A percentile compares a stretch with the other conserved stretches of the same genome.
These are phyloP conservation scores for Eumacrocentrus americanus DNA, from an alignment of 2,888 invertebrate genomes.

Conservation along the genomic window DNA sequence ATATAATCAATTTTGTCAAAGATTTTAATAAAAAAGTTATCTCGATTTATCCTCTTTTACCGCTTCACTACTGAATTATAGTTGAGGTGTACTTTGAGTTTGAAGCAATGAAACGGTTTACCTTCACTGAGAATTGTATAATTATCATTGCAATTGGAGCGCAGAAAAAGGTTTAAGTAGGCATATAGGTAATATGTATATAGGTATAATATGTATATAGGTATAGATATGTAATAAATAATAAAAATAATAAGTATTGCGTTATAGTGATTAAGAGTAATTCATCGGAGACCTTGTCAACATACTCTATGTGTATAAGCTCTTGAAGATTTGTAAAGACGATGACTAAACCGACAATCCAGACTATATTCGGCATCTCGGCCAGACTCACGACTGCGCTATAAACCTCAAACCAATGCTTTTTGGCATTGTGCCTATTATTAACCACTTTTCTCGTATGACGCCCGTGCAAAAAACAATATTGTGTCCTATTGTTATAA, in stretches of 20 bases:
- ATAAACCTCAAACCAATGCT: constrained; percentile 27
- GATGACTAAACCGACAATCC: constrained; percentile 39
- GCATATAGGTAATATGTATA: no score
- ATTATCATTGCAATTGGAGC: no score
- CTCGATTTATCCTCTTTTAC: no score
- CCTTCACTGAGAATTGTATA: background rate
- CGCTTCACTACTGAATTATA: no score
- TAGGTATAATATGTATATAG: no score
- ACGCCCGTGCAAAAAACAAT: constrained; percentile 1
- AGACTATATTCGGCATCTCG: constrained; percentile 40
- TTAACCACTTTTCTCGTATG: background rate
- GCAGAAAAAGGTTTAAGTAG: no score
- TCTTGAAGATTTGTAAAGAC: constrained; percentile 29
- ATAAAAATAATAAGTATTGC: background rate
- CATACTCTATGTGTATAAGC: constrained; percentile 24
- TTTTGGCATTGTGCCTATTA: constrained; percentile 32
- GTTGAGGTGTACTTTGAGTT: no score
- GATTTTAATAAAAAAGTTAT: no score
- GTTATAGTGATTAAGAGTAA: background rate
- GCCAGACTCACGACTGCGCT: constrained; percentile 30
- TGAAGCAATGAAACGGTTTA: no score
- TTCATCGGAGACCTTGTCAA: constrained; percentile 37
- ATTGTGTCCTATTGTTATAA: no score
- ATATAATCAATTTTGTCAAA: no score
- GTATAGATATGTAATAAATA: background rate